Conservation (phyloP, 1,140 invertebrate genomes). For the Carcinoscorpius rotundicauda region DNA sequence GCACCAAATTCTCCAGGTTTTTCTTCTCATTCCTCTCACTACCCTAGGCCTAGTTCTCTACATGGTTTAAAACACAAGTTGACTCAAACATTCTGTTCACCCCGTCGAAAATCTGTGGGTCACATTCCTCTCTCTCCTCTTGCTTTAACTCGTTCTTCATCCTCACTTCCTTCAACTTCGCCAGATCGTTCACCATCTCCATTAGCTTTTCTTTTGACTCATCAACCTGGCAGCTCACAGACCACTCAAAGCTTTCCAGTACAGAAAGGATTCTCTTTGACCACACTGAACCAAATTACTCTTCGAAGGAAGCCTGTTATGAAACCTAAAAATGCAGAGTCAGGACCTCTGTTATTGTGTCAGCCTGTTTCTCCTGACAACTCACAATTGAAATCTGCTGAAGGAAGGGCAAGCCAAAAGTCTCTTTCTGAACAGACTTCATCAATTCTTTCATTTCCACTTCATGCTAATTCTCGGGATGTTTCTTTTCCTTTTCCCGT, state of each 20-base stretch:
- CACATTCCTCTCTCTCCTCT: constrained; percentile 93
- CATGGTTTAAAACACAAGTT: constrained; percentile 91
- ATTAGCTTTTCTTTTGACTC: constrained; percentile 51
- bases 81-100: constrained; percentile 53
- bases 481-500: too few relatives aligned
- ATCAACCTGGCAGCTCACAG: constrained; percentile 30
- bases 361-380: constrained; percentile 79
- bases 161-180: constrained; percentile 66
- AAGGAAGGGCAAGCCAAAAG: constrained; percentile 15
- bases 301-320: constrained; percentile 52
- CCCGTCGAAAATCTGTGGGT: constrained; percentile 81
- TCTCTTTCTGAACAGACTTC: constrained; percentile 18
- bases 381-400: constrained; percentile 18
- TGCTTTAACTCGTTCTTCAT: constrained; percentile 82
- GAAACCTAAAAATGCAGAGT: constrained; percentile 63
- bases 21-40: constrained; percentile 45
- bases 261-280: constrained; percentile 32
- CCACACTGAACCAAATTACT: constrained; percentile 53
- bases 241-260: constrained; percentile 44
- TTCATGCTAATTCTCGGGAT: neutral
- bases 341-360: constrained; percentile 73
- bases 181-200: constrained; percentile 71
- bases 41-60: constrained; percentile 72
- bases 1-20: constrained; percentile 46
- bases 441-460: constrained; percentile 11